phyloP scores from a whole-genome alignment of 2,888 invertebrate species.

The Autographa pulchrina region DNA sequence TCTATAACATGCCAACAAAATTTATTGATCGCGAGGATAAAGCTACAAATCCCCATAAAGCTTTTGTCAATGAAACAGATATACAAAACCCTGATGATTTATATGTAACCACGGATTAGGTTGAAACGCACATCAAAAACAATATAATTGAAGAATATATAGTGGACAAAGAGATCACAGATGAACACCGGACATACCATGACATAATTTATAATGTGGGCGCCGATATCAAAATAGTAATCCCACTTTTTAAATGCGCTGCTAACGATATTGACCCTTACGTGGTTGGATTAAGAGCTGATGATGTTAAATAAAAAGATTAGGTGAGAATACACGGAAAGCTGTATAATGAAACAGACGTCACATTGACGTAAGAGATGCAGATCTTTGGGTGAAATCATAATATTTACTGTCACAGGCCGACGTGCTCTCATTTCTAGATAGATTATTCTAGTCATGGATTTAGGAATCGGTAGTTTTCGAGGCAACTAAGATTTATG shows the following conservation, averaged over 20 bases:
- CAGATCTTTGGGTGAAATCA: conserved; percentile 85
- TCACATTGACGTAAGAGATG: conserved; percentile 88
- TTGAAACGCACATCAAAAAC: conserved; percentile 75
- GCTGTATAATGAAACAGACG: conserved; percentile 85
- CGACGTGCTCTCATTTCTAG: conserved; percentile 79
- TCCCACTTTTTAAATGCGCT: conserved; percentile 61
- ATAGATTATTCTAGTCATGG: conserved; percentile 80
- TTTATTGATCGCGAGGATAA: conserved; percentile 36
- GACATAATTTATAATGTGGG: conserved; percentile 84
- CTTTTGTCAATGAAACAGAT: conserved; percentile 70
- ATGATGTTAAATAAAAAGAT: conserved; percentile 65
- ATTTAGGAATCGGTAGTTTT: conserved; percentile 61
- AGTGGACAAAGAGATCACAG: conserved; percentile 80
- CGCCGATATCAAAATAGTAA: conserved; percentile 84
- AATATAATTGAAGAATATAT: conserved; percentile 71
- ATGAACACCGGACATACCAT: conserved; percentile 85
- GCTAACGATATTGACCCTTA: conserved; percentile 74
- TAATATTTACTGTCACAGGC: conserved; percentile 85
- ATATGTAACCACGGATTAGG: conserved; percentile 71
- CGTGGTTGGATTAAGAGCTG: conserved; percentile 69
- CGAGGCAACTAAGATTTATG: conserved; percentile 43
- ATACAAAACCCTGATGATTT: conserved; percentile 63
- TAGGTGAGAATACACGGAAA: conserved; percentile 71
- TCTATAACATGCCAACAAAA: conserved; percentile 40
- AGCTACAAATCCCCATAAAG: conserved; percentile 69